Evolutionary conservation across 2,797 vertebrate genomes (phyloP), one percentile per base, ranked within the genome.

Genomic region (Distichodus sexfasciatus): DNA sequence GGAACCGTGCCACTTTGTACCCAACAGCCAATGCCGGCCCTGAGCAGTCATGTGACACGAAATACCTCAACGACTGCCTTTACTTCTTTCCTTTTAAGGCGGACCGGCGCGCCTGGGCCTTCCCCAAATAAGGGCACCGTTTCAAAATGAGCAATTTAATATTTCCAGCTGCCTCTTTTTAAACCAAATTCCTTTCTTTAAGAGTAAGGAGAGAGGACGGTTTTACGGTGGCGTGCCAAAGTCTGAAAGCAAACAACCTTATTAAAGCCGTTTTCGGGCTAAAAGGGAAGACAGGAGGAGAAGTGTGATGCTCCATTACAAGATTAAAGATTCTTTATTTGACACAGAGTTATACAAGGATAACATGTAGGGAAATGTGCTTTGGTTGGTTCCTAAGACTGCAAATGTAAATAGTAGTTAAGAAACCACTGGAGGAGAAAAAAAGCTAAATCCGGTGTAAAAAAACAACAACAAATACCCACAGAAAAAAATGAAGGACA

Each of bases 71-170:
- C n/a, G 9, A 19, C 69, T 59, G 70, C 76, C 61, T 24, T 69
- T 59, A n/a, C 65, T 78, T 38, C 11, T 83, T 80, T 67, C 89
- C 88, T 87, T 90, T 86, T 90, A 90, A 86, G 88, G 89, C 80
- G 66, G 48, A 54, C 51, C 65, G 73, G 76, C 70, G 68, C 48
- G 51, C 57, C 78, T 44, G 36, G 71, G 55, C 44, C 66, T 74
- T 79, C 81, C 80, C 87, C 85, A 85, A 88, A 88, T 86, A 89
- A 83, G 87, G 86, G 65, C 77, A 87, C 31, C 60, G 54, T n/a
- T 86, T 82, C 58, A 78, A 72, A 76, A 71, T 66, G 43, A 74
- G 76, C 72, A 46, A 80, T 84, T 75, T 83, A 78, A 87, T 87
- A 85, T 89, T 87, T 85, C 80, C 79, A 78, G 57, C 67, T 67